Percentiles rank a stretch among this genome's conserved stretches.
phyloP scores from a whole-genome alignment of 2,113 vertebrate genomes.

The Colinus virginianus region DNA sequence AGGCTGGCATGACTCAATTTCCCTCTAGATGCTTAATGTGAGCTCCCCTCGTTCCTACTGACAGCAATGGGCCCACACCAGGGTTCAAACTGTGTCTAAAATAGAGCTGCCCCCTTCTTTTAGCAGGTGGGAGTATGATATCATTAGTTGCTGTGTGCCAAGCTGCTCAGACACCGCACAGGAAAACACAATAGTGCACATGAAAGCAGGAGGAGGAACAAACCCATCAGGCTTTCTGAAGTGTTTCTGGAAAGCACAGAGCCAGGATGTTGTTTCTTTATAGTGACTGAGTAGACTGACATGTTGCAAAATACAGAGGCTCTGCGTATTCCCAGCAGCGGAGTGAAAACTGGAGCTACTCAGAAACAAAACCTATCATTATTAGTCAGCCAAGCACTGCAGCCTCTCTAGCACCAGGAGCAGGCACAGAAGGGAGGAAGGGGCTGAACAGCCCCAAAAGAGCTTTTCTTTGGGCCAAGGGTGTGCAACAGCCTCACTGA shows the following conservation, averaged over 20 bases:
- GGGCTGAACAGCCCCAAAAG: background rate
- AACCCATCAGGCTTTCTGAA: background rate
- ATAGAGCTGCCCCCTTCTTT: background rate
- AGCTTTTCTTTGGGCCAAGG: background rate
- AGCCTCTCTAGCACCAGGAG: background rate
- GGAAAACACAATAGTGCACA: background rate
- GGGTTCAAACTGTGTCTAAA: background rate
- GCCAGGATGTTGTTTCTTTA: constrained; percentile 44
- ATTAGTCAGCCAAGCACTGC: constrained; percentile 24
- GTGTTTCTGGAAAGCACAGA: constrained; percentile 25
- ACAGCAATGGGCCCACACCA: background rate
- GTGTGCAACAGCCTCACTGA: background rate
- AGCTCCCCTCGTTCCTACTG: background rate
- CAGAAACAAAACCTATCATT: constrained; percentile 46
- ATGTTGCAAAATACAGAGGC: constrained; percentile 58
- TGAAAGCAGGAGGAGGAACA: constrained; percentile 31
- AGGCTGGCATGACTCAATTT: background rate
- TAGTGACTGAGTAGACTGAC: constrained; percentile 35
- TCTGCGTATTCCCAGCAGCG: constrained; percentile 1
- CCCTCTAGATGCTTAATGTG: fast-evolving
- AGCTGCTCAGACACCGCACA: fast-evolving
- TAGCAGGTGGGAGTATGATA: fast-evolving
- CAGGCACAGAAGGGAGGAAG: background rate
- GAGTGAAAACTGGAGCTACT: constrained; percentile 44
- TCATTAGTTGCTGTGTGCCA: background rate